These are phyloP conservation scores for Exocentrus adspersus DNA, from an alignment of 2,888 invertebrate genomes.

Conservation along the genomic window DNA sequence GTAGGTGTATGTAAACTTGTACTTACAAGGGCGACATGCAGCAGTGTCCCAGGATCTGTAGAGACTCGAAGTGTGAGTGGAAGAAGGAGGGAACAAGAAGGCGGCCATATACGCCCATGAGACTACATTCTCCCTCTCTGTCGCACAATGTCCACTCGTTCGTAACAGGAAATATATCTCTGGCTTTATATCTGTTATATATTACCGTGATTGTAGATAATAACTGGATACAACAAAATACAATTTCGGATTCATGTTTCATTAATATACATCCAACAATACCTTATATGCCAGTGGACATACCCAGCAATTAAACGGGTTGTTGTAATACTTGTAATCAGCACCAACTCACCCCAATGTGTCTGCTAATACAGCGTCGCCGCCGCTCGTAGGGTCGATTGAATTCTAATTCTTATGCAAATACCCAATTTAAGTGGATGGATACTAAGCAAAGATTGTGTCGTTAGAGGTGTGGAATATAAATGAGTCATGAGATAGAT, in stretches of 20 bases:
- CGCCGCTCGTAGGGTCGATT: too few species aligned
- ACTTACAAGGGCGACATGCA: too few species aligned
- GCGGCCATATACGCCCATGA: too few species aligned
- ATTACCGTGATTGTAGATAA: not conserved
- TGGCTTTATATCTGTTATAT: not conserved
- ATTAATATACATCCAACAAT: slow-evolving; percentile 13
- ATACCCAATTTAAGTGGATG: not conserved
- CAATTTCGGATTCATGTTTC: slow-evolving; percentile 8
- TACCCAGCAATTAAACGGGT: not conserved
- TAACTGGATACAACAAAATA: slow-evolving; percentile 11
- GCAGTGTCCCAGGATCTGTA: too few species aligned
- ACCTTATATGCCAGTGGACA: slow-evolving; percentile 4
- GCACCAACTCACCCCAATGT: not conserved
- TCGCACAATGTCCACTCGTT: too few species aligned
- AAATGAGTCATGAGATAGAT: too few species aligned
- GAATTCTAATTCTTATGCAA: slow-evolving; percentile 2
- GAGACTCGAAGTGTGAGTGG: too few species aligned
- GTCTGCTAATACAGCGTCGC: not conserved
- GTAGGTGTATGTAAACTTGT: too few species aligned
- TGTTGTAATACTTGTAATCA: slow-evolving; percentile 16
- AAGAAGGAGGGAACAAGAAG: too few species aligned
- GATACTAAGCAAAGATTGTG: not conserved
- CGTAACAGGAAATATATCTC: too few species aligned
- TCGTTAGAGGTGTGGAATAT: not conserved
- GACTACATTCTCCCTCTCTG: too few species aligned